Evolutionary conservation across 2,113 vertebrate species (phyloP), one percentile per base, ranked within the genome.

Genomic region (Cryptoleucopteryx plumbea): DNA sequence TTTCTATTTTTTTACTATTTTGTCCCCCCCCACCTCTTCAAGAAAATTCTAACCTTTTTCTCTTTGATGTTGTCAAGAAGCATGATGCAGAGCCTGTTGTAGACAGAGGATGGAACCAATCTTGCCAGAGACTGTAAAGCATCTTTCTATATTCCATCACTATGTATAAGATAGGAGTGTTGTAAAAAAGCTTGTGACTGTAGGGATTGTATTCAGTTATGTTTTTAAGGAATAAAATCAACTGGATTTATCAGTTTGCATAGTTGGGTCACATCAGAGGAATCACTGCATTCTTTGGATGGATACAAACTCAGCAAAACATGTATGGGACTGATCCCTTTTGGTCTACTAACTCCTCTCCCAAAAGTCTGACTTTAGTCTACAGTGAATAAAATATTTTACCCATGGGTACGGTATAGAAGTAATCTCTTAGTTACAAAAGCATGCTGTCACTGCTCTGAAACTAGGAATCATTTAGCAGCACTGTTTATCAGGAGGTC

Each of bases 21-120:
- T 19, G 9, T 8, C 26, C 1, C 10, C 8, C 13, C 3, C 4
- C 6, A 2, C 9, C 8, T 29, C 3, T 2, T 47, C 26, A 56
- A 82, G 25, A 40, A 81, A 78, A 42, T 45, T 26, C 23, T 55
- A 62, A 48, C 21, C 6, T 38, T 73, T 82, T 55, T 79, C 17
- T 72, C 36, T 73, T 29, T 65, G 11, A 18, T 59, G 26, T 17
- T 70, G 40, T 56, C 16, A 36, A 72, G 36, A 84, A 26, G 45
- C 15, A 13, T 25, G 27, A 26, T 66, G 16, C 15, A 53, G 53
- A 68, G 31, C 13, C 53, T 59, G 16, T 36, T 10, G 25, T 4
- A 75, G 32, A 16, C 9, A 58, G 18, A 43, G 34, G 47, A 18
- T 45, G 48, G 43, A 62, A 29, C 9, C 16, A 42, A 4, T n/a